Conservation (phyloP, 1,140 invertebrate genomes). For the Adelges cooleyi region DNA sequence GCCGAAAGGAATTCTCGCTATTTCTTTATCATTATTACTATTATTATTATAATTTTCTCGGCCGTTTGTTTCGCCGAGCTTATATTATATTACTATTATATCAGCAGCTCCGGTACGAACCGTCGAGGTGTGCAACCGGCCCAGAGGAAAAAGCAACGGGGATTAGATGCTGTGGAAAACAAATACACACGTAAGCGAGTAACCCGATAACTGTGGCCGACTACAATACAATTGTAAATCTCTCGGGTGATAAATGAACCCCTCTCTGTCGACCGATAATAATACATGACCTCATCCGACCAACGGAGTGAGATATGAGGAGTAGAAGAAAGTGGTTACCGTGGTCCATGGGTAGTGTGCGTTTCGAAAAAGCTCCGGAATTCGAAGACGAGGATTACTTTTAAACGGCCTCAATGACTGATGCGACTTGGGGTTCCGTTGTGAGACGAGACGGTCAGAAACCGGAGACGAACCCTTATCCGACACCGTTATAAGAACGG, state of each 20-base stretch:
- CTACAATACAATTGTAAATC: slow-evolving; percentile 27
- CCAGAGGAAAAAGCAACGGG: background rate
- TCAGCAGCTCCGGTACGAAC: no score
- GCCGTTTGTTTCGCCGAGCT: background rate
- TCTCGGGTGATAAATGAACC: slow-evolving; percentile 13
- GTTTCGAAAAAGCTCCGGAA: no score
- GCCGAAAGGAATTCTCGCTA: slow-evolving; percentile 6
- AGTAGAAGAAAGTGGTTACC: no score
- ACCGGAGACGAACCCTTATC: no score
- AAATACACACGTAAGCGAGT: slow-evolving; percentile 1
- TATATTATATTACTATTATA: background rate
- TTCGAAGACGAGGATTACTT: no score
- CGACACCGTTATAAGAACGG: no score
- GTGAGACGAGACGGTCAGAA: no score
- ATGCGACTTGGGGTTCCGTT: no score
- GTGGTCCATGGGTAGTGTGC: no score
- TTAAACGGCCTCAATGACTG: no score
- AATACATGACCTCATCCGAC: slow-evolving; percentile 2
- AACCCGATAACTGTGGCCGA: slow-evolving; percentile 20
- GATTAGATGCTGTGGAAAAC: background rate
- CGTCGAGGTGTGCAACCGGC: background rate
- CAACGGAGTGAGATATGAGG: no score
- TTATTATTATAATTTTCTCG: background rate
- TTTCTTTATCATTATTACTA: background rate
- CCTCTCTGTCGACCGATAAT: background rate